Conservation (phyloP, 2,797 vertebrate species). For the Falco biarmicus region DNA sequence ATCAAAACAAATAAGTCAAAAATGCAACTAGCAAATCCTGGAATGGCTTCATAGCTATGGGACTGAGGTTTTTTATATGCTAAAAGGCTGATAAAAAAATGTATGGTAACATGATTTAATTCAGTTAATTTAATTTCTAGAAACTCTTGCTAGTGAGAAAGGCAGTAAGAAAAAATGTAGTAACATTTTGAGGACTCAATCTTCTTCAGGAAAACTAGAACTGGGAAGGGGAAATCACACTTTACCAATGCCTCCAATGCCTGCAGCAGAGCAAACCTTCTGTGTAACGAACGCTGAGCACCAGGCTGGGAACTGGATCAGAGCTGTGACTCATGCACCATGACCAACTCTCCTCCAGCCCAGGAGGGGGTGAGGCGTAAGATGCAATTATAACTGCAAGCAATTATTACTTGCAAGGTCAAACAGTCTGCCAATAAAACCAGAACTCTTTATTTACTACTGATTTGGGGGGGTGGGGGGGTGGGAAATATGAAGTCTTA, state of each 20-base stretch:
- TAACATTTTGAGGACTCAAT: neutral
- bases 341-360: neutral
- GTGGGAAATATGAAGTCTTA: neutral
- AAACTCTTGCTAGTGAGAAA: neutral
- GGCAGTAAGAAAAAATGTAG: neutral
- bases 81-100: neutral
- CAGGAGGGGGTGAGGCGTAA: neutral
- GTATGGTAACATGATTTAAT: neutral
- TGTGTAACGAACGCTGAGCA: rapidly evolving
- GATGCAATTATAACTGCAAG: neutral
- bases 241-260: neutral
- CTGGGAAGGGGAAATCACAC: neutral
- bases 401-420: conserved; percentile 37
- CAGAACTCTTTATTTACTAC: neutral
- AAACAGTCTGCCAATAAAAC: neutral
- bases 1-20: neutral
- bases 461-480: neutral
- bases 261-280: neutral
- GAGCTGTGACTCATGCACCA: neutral
- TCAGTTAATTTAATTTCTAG: neutral
- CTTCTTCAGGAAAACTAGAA: neutral
- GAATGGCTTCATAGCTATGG: neutral
- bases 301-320: neutral
- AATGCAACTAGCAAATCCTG: neutral
- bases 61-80: neutral